Conservation (phyloP, 2,888 invertebrate genomes). For the Morpho deidamia region DNA sequence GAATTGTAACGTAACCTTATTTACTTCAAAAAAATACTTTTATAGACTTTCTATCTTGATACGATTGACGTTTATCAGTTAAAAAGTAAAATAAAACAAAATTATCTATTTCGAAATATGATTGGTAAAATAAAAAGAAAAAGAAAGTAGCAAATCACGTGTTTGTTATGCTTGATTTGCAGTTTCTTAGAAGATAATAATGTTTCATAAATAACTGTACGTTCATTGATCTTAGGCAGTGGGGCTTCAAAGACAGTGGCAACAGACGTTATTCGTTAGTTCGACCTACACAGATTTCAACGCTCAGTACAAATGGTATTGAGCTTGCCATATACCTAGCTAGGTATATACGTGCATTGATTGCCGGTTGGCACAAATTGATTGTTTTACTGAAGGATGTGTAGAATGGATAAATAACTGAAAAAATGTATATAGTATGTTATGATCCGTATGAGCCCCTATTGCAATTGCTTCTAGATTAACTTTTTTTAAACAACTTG, state of each 20-base stretch:
- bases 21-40: too few species aligned
- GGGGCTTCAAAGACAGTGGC: slow-evolving; percentile 15
- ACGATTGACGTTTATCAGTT: too few species aligned
- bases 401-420: neutral
- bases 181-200: slow-evolving; percentile 2
- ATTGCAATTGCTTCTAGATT: neutral
- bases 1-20: too few species aligned
- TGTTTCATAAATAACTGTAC: slow-evolving; percentile 6
- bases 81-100: slow-evolving; percentile 13
- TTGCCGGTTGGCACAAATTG: slow-evolving; percentile 31
- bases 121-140: slow-evolving; percentile 22
- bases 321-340: slow-evolving; percentile 20
- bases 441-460: slow-evolving; percentile 2
- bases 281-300: slow-evolving; percentile 25
- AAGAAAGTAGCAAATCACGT: slow-evolving; percentile 9
- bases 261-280: slow-evolving; percentile 5
- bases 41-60: too few species aligned
- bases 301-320: slow-evolving; percentile 22
- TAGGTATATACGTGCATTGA: slow-evolving; percentile 21
- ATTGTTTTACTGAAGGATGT: slow-evolving; percentile 4
- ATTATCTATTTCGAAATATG: slow-evolving; percentile 14
- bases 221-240: slow-evolving; percentile 24
- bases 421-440: neutral
- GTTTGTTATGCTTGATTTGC: slow-evolving; percentile 1
- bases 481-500: neutral